Percentiles rank a stretch among this genome's conserved stretches.
Conservation (phyloP, 2,113 vertebrate genomes). For the Hyperoodon ampullatus region DNA sequence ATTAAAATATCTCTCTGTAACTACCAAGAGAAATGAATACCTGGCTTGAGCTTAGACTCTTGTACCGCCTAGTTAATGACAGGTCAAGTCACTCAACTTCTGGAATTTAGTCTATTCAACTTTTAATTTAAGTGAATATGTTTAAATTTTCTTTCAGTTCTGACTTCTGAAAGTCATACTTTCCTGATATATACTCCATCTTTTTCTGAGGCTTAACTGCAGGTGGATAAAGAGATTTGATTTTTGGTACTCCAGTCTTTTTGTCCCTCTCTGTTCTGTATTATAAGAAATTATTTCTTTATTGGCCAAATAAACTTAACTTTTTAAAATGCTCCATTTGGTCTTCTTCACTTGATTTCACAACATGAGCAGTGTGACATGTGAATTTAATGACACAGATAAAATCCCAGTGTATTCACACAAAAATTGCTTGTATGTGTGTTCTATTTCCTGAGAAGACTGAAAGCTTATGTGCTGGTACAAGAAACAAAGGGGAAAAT, state of each 20-base stretch:
- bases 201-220: not conserved
- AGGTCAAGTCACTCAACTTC: not conserved
- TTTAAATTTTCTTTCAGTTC: not conserved
- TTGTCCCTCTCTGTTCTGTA: not conserved
- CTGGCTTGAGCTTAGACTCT: not conserved
- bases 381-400: slow-evolving; percentile 47
- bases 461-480: not conserved
- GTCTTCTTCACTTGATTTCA: slow-evolving; percentile 10
- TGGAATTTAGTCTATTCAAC: not conserved
- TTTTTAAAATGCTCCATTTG: slow-evolving; percentile 26
- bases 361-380: slow-evolving; percentile 22
- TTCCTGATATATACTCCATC: not conserved
- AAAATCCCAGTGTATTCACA: slow-evolving; percentile 51
- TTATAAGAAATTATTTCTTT: slow-evolving; percentile 60
- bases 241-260: not conserved
- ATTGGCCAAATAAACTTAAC: slow-evolving; percentile 43
- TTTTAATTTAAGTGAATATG: not conserved
- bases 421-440: slow-evolving; percentile 44
- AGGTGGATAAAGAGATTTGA: not conserved
- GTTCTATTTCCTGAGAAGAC: slow-evolving; percentile 11
- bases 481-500: not conserved
- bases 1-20: not conserved
- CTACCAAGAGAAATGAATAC: not conserved
- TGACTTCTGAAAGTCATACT: not conserved
- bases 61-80: no score